These are phyloP conservation scores for Rhagonycha lutea DNA, from an alignment of 2,888 invertebrate genomes.

Conservation along the genomic window DNA sequence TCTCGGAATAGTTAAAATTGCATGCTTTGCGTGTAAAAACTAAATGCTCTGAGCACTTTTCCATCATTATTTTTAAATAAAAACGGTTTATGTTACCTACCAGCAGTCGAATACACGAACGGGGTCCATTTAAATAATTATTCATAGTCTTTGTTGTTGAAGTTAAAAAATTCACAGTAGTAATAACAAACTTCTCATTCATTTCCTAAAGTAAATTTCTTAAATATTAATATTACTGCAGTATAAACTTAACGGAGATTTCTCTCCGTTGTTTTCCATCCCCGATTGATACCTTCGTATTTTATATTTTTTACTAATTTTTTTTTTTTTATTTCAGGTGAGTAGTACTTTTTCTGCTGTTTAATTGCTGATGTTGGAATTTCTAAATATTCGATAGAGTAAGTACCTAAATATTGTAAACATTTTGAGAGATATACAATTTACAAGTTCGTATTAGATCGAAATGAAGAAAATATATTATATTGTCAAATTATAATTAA, in stretches of 20 bases:
- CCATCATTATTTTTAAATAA: slow-evolving; percentile 15
- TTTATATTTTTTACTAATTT: too few species aligned
- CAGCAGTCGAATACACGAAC: background rate
- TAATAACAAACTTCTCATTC: background rate
- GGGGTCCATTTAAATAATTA: background rate
- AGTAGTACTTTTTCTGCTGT: too few species aligned
- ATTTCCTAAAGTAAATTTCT: background rate
- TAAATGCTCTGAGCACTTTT: slow-evolving; percentile 9
- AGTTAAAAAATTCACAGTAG: background rate
- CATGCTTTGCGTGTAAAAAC: slow-evolving; percentile 13
- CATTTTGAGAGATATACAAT: too few species aligned
- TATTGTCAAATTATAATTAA: too few species aligned
- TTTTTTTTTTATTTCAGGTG: too few species aligned
- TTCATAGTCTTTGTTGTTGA: background rate
- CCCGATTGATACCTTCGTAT: too few species aligned
- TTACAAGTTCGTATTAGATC: too few species aligned
- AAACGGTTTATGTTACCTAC: slow-evolving; percentile 2
- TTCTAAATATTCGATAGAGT: too few species aligned
- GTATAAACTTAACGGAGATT: background rate
- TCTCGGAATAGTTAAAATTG: slow-evolving; percentile 8
- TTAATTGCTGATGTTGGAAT: too few species aligned
- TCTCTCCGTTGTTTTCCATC: background rate
- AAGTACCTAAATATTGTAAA: too few species aligned
- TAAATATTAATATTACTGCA: background rate
- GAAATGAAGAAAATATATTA: too few species aligned